Conservation (phyloP, 1,140 invertebrate genomes). For the Drosophila equinoxialis region DNA sequence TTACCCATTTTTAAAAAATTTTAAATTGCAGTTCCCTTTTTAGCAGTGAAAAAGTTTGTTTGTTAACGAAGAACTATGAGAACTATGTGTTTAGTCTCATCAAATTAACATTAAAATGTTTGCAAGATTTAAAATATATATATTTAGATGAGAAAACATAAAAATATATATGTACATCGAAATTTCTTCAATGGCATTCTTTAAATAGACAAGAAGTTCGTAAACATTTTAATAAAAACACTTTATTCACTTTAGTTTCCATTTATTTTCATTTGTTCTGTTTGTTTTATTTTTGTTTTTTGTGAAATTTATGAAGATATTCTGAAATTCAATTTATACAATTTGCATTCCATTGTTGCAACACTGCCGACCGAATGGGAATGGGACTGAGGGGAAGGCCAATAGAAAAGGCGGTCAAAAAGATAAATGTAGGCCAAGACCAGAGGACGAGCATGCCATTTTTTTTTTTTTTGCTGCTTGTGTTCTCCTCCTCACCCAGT, state of each 20-base stretch:
- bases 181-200: background rate
- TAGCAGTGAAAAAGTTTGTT: no score
- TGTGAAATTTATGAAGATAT: constrained; percentile 2
- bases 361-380: background rate
- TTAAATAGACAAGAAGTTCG: background rate
- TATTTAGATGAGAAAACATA: background rate
- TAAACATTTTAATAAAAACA: background rate
- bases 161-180: background rate
- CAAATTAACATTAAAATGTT: background rate
- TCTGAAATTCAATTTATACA: constrained; percentile 17
- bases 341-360: constrained; percentile 18
- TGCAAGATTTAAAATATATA: background rate
- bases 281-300: background rate
- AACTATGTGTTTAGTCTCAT: no score
- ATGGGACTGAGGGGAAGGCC: constrained; percentile 1
- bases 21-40: no score
- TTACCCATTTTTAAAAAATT: no score
- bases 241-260: background rate
- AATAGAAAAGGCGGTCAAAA: constrained; percentile 25
- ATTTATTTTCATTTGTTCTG: background rate
- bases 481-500: background rate
- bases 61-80: no score
- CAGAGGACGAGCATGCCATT: constrained; percentile 53
- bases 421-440: constrained; percentile 62
- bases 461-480: constrained; percentile 13